phyloP scores from a whole-genome alignment of 2,797 vertebrate genomes.

The Amphiprion clarkii region DNA sequence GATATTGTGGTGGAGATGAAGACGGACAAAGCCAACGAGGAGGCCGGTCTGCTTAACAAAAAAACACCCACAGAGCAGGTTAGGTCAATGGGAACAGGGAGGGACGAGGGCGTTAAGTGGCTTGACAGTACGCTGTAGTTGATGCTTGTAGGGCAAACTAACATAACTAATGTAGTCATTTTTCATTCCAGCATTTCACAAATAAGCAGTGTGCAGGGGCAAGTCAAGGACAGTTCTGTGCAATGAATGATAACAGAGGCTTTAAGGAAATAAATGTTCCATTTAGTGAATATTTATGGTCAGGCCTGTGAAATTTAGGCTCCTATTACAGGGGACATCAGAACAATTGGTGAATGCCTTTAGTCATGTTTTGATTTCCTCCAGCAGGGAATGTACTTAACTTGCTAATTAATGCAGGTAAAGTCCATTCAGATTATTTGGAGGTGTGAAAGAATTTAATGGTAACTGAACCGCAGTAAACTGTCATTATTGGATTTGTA shows the following conservation, averaged over 20 bases:
- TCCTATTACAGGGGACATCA: neutral
- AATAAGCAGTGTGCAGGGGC: neutral
- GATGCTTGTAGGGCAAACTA: too few species aligned
- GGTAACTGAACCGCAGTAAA: neutral
- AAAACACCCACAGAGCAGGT: slow-evolving; percentile 78
- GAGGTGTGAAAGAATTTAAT: neutral
- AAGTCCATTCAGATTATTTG: neutral
- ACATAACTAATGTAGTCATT: too few species aligned
- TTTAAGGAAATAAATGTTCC: neutral
- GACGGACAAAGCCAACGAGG: slow-evolving; percentile 87
- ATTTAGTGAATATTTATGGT: neutral
- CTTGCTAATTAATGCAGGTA: neutral
- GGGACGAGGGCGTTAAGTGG: neutral
- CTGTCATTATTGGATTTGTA: neutral
- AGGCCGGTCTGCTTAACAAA: slow-evolving; percentile 86
- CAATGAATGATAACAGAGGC: slow-evolving; percentile 15
- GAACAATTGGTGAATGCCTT: neutral
- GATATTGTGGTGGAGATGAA: slow-evolving; percentile 89
- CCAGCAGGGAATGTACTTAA: neutral
- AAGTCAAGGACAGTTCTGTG: slow-evolving; percentile 1
- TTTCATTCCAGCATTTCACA: neutral
- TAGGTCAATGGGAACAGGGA: slow-evolving; percentile 17
- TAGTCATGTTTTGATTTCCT: slow-evolving; percentile 2
- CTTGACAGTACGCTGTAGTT: too few species aligned
- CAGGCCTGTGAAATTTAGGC: slow-evolving; percentile 1